Evolutionary conservation across 2,113 vertebrate genomes (phyloP).

Genomic region (Podocnemis expansa): DNA sequence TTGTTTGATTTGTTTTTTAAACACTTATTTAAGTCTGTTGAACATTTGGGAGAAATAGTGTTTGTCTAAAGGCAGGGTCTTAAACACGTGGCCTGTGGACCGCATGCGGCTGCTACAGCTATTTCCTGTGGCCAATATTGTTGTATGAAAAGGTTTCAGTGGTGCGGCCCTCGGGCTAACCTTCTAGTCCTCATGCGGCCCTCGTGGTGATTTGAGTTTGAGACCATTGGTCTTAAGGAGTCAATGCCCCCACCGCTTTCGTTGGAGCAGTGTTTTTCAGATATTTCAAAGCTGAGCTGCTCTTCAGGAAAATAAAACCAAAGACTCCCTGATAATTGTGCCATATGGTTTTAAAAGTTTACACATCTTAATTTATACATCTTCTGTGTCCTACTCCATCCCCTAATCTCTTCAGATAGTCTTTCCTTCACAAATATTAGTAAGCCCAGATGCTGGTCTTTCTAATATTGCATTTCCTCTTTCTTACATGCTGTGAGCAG

Average conservation of each 20-base stretch:
- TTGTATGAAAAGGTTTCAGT: too few species aligned
- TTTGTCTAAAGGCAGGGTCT: too few species aligned
- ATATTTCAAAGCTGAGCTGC: rapidly evolving
- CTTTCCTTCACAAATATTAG: not conserved
- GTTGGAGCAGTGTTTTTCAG: not conserved
- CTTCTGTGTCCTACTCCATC: not conserved
- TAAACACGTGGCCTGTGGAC: too few species aligned
- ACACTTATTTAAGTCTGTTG: not conserved
- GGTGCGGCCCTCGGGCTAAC: too few species aligned
- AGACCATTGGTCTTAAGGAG: too few species aligned
- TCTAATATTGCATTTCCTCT: not conserved
- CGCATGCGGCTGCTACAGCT: too few species aligned
- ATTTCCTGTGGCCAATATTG: too few species aligned
- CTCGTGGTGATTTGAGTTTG: too few species aligned
- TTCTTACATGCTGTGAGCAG: not conserved
- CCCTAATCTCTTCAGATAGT: not conserved
- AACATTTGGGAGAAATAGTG: not conserved
- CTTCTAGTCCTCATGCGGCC: too few species aligned
- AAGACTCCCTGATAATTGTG: not conserved
- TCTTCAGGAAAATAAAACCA: not conserved
- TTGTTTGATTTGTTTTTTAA: not conserved
- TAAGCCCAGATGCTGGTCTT: not conserved
- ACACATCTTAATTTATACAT: not conserved
- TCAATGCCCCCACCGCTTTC: not conserved
- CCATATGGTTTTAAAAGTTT: not conserved